Evolutionary conservation across 2,113 vertebrate genomes (phyloP), one percentile per base, ranked within the genome.

Genomic region (Gorsachius goisagi): DNA sequence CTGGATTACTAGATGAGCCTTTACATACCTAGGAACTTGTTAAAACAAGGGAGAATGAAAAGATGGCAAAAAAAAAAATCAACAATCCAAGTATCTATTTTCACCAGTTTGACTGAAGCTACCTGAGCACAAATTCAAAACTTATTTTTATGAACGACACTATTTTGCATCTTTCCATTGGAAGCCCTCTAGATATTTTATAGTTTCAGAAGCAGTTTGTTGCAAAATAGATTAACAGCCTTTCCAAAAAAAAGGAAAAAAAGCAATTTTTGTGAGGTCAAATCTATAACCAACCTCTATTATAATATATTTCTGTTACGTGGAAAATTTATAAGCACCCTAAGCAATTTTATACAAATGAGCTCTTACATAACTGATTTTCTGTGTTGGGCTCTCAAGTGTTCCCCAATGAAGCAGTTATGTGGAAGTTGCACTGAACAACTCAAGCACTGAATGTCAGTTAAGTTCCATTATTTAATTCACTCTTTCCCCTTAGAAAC

Each of bases 211-310:
- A 97, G 94, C 93, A 95, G 55, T 95, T 97, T 95, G 89, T 85
- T 89, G 72, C 41, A 96, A 95, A 96, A 97, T 52, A 95, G 91
- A 97, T 97, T 95, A 97, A 97, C 30, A 27, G 81, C 35, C 77
- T 85, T 94, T 92, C 27, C 19, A 64, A 85, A 91, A 68, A 68
- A 73, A 74, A 26, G 64, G n/a, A 79, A 96, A 93, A 93, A 68
- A 76, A 64, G 66, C 63, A 96, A 26, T 96, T 97, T 98, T 90
- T 95, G 64, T 81, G 83, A 89, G 77, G 89, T 96, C 97, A 97
- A 97, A 98, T 98, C 98, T 93, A 97, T 98, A 98, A 93, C 75
- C 91, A 97, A 98, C 97, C 97, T 96, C 95, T 95, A 96, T 97
- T 97, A 97, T 58, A 95, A 98, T 97, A 97, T 86, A 95, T 68